phyloP scores from a whole-genome alignment of 2,113 vertebrate genomes.

The Euleptes europaea region DNA sequence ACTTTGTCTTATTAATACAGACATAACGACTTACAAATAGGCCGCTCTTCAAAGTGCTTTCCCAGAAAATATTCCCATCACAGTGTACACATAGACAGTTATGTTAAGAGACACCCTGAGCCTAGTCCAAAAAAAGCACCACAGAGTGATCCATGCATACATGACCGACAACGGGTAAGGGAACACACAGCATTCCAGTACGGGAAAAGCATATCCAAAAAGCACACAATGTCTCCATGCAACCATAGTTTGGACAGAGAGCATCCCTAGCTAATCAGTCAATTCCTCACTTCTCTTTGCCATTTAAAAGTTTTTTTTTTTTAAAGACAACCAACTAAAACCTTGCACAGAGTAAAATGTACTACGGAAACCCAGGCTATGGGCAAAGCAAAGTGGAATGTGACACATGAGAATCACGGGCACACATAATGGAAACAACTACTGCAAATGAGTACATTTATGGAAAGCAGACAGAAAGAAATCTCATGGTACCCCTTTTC shows the following conservation, averaged over 20 bases:
- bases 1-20: neutral
- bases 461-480: neutral
- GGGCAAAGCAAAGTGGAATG: neutral
- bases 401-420: neutral
- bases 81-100: neutral
- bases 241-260: neutral
- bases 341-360: neutral
- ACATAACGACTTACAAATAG: neutral
- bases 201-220: neutral
- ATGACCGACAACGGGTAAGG: neutral
- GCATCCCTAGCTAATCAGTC: neutral
- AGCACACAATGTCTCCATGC: neutral
- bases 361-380: neutral
- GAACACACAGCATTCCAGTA: too few species aligned
- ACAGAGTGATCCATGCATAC: neutral
- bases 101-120: neutral
- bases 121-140: neutral
- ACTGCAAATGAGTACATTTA: neutral
- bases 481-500: neutral
- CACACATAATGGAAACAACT: neutral
- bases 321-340: neutral
- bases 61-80: neutral
- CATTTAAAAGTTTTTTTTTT: neutral
- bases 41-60: neutral
- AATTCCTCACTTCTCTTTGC: neutral